Conservation (phyloP, 1,140 invertebrate genomes). For the Chironomus tepperi region DNA sequence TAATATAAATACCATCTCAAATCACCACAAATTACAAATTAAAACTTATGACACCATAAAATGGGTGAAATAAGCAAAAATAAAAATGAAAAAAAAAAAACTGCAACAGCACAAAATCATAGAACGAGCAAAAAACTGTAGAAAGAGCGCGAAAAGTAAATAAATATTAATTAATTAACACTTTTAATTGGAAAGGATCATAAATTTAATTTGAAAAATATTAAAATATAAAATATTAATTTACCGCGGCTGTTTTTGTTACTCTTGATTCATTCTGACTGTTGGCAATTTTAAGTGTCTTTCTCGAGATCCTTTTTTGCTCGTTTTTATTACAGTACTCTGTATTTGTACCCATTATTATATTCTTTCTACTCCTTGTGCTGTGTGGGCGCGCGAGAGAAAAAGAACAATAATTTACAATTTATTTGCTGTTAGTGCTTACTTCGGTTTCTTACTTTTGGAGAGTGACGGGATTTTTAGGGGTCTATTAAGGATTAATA, state of each 20-base stretch:
- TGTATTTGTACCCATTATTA: background rate
- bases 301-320: background rate
- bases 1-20: background rate
- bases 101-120: background rate
- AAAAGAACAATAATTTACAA: slow-evolving; percentile 22
- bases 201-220: slow-evolving; percentile 21
- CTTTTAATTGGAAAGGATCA: slow-evolving; percentile 18
- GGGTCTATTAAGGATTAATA: too few species aligned
- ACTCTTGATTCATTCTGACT: slow-evolving; percentile 4
- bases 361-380: background rate
- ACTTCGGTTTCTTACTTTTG: background rate
- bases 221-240: slow-evolving; percentile 24
- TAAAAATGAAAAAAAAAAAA: too few species aligned
- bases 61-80: background rate
- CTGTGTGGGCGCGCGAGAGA: background rate
- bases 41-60: background rate
- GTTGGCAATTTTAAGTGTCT: slow-evolving; percentile 18
- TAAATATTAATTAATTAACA: slow-evolving; percentile 22
- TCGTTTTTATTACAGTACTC: background rate
- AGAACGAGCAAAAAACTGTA: background rate
- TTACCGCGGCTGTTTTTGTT: background rate
- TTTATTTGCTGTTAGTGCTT: slow-evolving; percentile 10
- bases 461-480: too few species aligned
- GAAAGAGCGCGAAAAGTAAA: background rate
- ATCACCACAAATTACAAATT: background rate